These are phyloP conservation scores for Dryocosmus kuriphilus DNA, from an alignment of 2,888 invertebrate species.

Conservation along the genomic window DNA sequence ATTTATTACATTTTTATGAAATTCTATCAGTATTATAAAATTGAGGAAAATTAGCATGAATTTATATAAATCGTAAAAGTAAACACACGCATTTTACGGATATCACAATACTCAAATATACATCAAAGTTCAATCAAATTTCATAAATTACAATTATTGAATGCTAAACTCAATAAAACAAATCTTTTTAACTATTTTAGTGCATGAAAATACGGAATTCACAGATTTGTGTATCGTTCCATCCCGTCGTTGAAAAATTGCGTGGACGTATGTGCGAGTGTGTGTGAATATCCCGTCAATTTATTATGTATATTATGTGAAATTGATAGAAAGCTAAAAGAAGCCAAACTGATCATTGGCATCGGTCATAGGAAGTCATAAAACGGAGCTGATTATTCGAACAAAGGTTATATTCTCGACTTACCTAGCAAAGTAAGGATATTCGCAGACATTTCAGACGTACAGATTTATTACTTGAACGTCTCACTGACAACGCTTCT, in stretches of 20 bases:
- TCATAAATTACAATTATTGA: neutral
- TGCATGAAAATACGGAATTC: neutral
- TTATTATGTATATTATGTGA: too few species aligned
- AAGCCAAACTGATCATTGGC: neutral
- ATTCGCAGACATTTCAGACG: neutral
- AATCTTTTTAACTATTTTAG: neutral
- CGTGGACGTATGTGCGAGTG: neutral
- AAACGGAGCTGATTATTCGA: neutral
- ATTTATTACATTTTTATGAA: neutral
- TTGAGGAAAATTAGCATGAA: neutral
- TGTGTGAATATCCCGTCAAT: neutral
- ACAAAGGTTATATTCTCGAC: slow-evolving; percentile 7
- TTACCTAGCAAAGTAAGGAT: slow-evolving; percentile 2
- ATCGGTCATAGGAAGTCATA: too few species aligned
- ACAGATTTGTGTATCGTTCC: neutral
- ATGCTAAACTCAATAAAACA: neutral
- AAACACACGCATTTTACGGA: neutral
- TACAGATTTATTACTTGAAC: neutral
- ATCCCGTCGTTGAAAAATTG: neutral
- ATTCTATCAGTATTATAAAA: neutral
- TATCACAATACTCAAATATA: neutral
- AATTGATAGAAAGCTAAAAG: neutral
- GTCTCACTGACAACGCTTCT: neutral
- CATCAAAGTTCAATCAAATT: neutral
- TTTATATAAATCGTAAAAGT: neutral